Percentiles rank a stretch among this genome's conserved stretches.
phyloP scores from a whole-genome alignment of 2,113 vertebrate species.

The Microcebus jonahi region DNA sequence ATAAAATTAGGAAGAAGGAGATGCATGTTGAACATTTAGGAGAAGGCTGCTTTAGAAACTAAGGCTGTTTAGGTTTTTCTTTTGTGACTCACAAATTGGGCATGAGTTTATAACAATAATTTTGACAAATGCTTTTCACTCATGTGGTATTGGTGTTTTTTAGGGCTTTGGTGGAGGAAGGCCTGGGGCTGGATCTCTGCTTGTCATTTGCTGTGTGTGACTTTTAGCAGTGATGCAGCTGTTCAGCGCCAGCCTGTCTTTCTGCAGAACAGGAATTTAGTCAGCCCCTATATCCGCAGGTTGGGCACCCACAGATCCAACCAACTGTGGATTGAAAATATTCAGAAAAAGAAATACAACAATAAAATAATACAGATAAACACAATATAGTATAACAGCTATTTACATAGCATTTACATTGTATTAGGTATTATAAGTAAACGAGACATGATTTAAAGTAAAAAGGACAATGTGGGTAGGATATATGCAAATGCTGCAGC shows the following conservation, averaged over 20 bases:
- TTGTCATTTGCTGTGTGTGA: neutral
- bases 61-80: neutral
- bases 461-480: neutral
- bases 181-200: neutral
- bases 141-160: neutral
- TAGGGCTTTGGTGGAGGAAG: neutral
- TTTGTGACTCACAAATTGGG: neutral
- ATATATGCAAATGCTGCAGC: neutral
- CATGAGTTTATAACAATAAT: neutral
- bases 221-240: neutral
- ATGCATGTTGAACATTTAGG: neutral
- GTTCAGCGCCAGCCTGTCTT: neutral
- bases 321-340: neutral
- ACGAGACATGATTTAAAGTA: neutral
- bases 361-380: neutral
- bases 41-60: neutral
- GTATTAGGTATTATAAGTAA: neutral
- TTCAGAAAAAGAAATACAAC: neutral
- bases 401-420: neutral
- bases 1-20: neutral
- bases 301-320: neutral
- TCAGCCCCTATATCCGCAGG: too few relatives aligned
- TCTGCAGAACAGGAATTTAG: neutral
- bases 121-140: neutral
- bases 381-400: neutral